A percentile compares a stretch with the other conserved stretches of the same genome.
Evolutionary conservation across 2,888 invertebrate species (phyloP).

Genomic region (Furcula furcula): DNA sequence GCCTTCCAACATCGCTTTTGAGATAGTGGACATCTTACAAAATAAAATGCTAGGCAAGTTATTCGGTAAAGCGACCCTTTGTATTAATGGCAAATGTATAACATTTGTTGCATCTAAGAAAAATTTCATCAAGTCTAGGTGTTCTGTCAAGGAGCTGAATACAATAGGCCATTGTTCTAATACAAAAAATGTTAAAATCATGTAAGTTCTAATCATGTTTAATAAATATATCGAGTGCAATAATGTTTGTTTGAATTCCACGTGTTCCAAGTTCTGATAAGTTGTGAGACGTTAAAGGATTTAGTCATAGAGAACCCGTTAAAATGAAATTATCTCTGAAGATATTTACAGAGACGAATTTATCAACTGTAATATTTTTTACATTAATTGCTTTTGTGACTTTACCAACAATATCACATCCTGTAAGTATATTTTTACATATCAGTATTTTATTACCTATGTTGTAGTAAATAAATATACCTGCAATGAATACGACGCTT

Average conservation of each 20-base stretch:
- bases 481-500: no score
- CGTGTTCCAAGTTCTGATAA: constrained; percentile 23
- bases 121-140: constrained; percentile 57
- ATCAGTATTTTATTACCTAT: no score
- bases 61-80: constrained; percentile 67
- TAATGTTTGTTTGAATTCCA: constrained; percentile 33
- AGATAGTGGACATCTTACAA: constrained; percentile 68
- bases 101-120: constrained; percentile 61
- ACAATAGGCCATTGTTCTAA: constrained; percentile 57
- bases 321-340: constrained; percentile 9
- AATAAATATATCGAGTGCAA: constrained; percentile 42
- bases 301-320: constrained; percentile 6
- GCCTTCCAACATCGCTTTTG: constrained; percentile 64
- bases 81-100: constrained; percentile 63
- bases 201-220: constrained; percentile 44
- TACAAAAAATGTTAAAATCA: constrained; percentile 48
- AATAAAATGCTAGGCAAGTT: constrained; percentile 65
- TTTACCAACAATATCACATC: not conserved
- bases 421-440: constrained; percentile 6
- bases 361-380: constrained; percentile 1
- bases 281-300: constrained; percentile 9
- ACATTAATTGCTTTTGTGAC: constrained; percentile 1
- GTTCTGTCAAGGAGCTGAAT: constrained; percentile 54
- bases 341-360: constrained; percentile 3
- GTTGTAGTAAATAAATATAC: no score